phyloP scores from a whole-genome alignment of 92 coral and sea anemone genomes.

The Umimayanthus chanpuru region DNA sequence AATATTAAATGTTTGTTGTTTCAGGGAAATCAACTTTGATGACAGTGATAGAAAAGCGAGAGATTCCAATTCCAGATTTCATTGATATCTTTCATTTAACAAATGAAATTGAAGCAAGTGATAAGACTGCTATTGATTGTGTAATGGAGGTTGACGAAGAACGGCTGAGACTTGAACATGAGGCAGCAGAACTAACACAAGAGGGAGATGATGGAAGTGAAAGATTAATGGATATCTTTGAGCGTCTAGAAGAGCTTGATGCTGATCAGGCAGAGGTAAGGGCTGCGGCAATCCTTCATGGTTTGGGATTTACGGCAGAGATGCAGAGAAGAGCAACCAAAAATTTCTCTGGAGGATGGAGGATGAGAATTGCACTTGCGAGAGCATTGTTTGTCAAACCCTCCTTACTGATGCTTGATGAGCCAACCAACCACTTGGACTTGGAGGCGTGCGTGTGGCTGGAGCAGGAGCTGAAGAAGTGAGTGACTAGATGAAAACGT shows the following conservation, averaged over 20 bases:
- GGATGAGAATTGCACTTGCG: slow-evolving; percentile 97
- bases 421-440: slow-evolving; percentile 97
- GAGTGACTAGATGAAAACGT: slow-evolving; percentile 9
- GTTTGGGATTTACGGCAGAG: slow-evolving; percentile 88
- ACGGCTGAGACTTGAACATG: slow-evolving; percentile 83
- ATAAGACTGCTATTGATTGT: slow-evolving; percentile 90
- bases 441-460: slow-evolving; percentile 99
- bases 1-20: neutral
- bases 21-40: slow-evolving; percentile 97
- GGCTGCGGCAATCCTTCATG: slow-evolving; percentile 94
- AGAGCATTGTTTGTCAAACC: slow-evolving; percentile 95
- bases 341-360: slow-evolving; percentile 99
- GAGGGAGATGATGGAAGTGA: slow-evolving; percentile 97
- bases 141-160: slow-evolving; percentile 99
- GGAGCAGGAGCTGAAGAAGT: slow-evolving; percentile 93
- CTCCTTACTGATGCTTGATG: slow-evolving; percentile 87
- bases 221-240: slow-evolving; percentile 89
- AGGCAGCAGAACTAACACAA: slow-evolving; percentile 86
- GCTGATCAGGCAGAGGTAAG: slow-evolving; percentile 84
- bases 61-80: slow-evolving; percentile 89
- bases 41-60: slow-evolving; percentile 84
- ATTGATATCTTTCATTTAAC: slow-evolving; percentile 93
- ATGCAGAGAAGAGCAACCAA: slow-evolving; percentile 90
- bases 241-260: slow-evolving; percentile 95
- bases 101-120: slow-evolving; percentile 90